These are phyloP conservation scores for Rhodeus uyekii DNA, from an alignment of 2,797 vertebrate species.

Conservation along the genomic window DNA sequence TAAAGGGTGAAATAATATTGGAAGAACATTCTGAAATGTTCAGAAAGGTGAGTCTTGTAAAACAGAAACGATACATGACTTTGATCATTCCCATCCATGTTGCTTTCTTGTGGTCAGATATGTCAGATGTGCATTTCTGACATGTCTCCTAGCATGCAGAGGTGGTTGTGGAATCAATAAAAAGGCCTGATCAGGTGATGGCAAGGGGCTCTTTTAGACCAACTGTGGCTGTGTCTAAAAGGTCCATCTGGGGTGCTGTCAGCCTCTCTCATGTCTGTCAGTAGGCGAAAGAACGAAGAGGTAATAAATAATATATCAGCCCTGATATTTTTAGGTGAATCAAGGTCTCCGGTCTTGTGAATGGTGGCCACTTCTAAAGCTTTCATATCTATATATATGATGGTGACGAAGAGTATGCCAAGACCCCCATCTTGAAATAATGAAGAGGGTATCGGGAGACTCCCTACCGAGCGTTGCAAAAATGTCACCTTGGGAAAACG, in stretches of 20 bases:
- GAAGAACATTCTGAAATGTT: not conserved
- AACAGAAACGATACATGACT: conserved; percentile 45
- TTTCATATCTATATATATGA: conserved; percentile 79
- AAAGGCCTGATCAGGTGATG: conserved; percentile 70
- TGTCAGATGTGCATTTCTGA: conserved; percentile 69
- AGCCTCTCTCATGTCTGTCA: conserved; percentile 71
- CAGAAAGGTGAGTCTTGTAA: not conserved
- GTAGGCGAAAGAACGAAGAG: conserved; percentile 71
- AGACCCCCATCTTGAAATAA: conserved; percentile 47
- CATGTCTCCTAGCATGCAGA: conserved; percentile 71
- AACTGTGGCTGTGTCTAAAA: conserved; percentile 16
- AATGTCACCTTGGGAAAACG: conserved; percentile 76
- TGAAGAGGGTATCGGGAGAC: conserved; percentile 36
- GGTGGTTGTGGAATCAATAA: conserved; percentile 76
- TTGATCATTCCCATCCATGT: conserved; percentile 68
- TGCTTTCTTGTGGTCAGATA: conserved; percentile 70
- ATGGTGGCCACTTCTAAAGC: conserved; percentile 71
- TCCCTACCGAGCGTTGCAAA: conserved; percentile 69
- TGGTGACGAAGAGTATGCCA: conserved; percentile 52
- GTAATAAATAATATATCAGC: conserved; percentile 80
- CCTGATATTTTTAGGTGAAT: conserved; percentile 81
- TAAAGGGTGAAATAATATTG: not conserved
- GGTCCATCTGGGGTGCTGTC: conserved; percentile 36
- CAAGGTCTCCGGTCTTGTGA: conserved; percentile 67
- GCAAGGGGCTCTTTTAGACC: conserved; percentile 46